Evolutionary conservation across 2,888 invertebrate species (phyloP).

Genomic region (Oegoconia quadripuncta): DNA sequence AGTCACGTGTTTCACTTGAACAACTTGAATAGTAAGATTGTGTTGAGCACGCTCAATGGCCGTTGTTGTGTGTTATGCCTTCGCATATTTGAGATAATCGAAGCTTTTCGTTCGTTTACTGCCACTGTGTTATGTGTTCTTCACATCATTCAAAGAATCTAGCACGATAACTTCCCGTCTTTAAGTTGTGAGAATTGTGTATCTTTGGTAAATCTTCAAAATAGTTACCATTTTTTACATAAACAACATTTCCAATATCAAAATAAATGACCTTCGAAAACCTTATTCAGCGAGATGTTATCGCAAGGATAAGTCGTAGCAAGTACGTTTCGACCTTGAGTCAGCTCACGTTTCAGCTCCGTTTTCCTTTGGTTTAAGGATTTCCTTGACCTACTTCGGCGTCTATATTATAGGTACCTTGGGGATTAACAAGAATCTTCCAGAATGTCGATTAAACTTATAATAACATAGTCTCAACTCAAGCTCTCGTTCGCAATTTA

Average conservation of each 20-base stretch:
- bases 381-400: conserved; percentile 45
- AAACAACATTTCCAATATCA: too few relatives aligned
- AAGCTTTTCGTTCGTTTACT: not conserved
- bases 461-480: too few relatives aligned
- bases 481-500: too few relatives aligned
- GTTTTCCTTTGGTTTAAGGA: conserved; percentile 29
- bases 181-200: not conserved
- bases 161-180: conserved; percentile 5
- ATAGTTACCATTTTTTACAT: too few relatives aligned
- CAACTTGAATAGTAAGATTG: conserved; percentile 10
- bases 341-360: conserved; percentile 23
- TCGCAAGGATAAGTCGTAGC: conserved; percentile 30
- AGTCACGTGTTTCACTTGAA: conserved; percentile 31
- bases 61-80: not conserved
- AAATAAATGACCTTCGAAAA: conserved; percentile 6
- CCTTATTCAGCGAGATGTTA: conserved; percentile 11
- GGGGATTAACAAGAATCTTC: not conserved
- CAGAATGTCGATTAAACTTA: not conserved
- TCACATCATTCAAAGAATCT: conserved; percentile 4
- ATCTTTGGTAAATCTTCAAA: not conserved
- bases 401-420: not conserved
- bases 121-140: not conserved
- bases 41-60: not conserved
- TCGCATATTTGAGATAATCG: not conserved
- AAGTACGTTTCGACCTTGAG: conserved; percentile 18